Conservation (phyloP, 1,140 invertebrate genomes). For the Zaprionus tsacasi region DNA sequence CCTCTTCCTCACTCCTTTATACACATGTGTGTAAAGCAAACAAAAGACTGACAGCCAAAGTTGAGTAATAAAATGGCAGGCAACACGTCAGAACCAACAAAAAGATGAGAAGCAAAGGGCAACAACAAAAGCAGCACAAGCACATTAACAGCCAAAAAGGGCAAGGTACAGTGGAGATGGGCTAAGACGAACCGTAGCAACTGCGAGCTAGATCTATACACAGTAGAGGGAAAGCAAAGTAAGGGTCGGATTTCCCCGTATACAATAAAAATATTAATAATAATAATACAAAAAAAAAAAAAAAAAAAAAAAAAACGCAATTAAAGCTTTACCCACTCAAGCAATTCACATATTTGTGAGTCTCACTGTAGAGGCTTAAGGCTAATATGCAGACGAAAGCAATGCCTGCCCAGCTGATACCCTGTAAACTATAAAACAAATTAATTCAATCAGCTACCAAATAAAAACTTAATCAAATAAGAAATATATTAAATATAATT, state of each 20-base stretch:
- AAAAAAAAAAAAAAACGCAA: no score
- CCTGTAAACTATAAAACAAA: not conserved
- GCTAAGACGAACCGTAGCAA: not conserved
- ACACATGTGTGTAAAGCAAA: constrained; percentile 28
- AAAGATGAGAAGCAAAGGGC: constrained; percentile 1
- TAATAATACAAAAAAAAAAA: no score
- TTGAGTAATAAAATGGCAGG: constrained; percentile 65
- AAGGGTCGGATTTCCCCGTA: no score
- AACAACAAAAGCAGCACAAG: constrained; percentile 7
- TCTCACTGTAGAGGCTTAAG: not conserved
- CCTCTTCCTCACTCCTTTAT: not conserved
- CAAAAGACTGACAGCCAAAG: constrained; percentile 47
- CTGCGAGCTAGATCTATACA: not conserved
- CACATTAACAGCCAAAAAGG: not conserved
- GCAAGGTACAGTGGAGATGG: constrained; percentile 22
- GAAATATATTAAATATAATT: not conserved
- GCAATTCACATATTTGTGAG: no score
- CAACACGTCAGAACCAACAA: constrained; percentile 22
- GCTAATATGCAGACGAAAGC: not conserved
- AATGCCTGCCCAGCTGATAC: not conserved
- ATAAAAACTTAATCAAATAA: not conserved
- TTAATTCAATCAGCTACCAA: no score
- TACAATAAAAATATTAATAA: no score
- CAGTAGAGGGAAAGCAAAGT: no score
- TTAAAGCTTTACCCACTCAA: no score